phyloP scores from a whole-genome alignment of 2,113 vertebrate genomes.

The Rhabdornis inornatus region DNA sequence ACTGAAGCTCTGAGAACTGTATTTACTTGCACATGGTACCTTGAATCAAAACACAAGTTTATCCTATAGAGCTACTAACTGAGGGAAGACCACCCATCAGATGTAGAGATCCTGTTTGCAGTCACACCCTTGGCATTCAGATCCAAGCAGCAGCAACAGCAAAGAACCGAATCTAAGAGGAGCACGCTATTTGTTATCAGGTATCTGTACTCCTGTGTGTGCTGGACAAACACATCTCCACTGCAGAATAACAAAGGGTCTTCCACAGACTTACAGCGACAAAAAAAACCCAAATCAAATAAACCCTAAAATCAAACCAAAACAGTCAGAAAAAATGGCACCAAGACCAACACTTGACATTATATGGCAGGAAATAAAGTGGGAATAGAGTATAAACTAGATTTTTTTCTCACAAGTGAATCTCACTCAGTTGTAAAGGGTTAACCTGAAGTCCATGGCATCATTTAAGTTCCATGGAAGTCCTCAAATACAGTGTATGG shows the following conservation, averaged over 20 bases:
- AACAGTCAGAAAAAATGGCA: background rate
- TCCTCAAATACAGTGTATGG: background rate
- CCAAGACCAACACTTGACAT: background rate
- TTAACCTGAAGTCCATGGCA: background rate
- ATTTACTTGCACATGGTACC: background rate
- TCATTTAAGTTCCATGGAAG: background rate
- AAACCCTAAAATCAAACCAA: background rate
- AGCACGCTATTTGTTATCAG: background rate
- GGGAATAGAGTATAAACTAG: background rate
- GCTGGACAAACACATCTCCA: background rate
- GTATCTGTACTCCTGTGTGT: accelerated
- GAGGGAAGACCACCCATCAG: background rate
- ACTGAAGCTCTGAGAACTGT: background rate
- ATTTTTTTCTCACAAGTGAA: background rate
- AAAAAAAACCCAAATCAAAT: background rate
- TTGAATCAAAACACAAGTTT: background rate
- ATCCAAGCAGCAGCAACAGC: background rate
- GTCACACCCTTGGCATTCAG: background rate
- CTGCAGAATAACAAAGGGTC: background rate
- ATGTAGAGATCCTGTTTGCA: background rate
- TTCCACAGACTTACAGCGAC: background rate
- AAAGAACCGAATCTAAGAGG: background rate
- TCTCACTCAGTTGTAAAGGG: background rate
- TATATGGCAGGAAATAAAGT: background rate
- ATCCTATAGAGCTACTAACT: background rate